Evolutionary conservation across 2,888 invertebrate genomes (phyloP).

Genomic region (Yponomeuta evonymella): DNA sequence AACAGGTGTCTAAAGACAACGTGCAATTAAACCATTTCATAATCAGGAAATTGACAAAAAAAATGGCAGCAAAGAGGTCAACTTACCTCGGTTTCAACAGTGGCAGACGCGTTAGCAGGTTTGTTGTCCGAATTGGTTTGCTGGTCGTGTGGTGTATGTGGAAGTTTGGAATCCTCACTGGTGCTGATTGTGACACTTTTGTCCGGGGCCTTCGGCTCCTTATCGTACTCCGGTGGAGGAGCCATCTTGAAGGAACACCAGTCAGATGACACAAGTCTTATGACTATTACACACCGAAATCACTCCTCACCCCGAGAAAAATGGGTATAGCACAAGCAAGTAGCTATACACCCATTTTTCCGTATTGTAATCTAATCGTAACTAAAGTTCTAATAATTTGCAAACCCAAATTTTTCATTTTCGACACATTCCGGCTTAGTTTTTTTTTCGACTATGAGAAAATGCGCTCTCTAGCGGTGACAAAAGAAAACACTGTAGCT

Average conservation of each 20-base stretch:
- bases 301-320: slow-evolving; percentile 50
- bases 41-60: slow-evolving; percentile 20
- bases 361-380: slow-evolving; percentile 50
- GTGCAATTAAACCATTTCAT: not conserved
- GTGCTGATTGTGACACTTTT: slow-evolving; percentile 70
- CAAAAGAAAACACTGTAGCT: not conserved
- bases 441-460: slow-evolving; percentile 50
- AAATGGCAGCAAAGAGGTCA: slow-evolving; percentile 50
- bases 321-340: slow-evolving; percentile 46
- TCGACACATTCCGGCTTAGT: slow-evolving; percentile 65
- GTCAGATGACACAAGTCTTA: slow-evolving; percentile 77
- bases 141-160: slow-evolving; percentile 59
- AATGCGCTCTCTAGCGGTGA: slow-evolving; percentile 26
- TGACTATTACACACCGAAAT: slow-evolving; percentile 67
- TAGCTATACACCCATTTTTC: slow-evolving; percentile 58
- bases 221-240: slow-evolving; percentile 86
- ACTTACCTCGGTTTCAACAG: slow-evolving; percentile 66
- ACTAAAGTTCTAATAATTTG: slow-evolving; percentile 59
- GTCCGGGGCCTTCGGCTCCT: slow-evolving; percentile 85
- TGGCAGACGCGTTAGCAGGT: slow-evolving; percentile 45
- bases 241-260: slow-evolving; percentile 82
- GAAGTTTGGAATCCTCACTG: slow-evolving; percentile 67
- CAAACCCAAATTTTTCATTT: slow-evolving; percentile 65
- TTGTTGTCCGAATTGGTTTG: slow-evolving; percentile 58
- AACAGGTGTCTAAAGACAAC: not conserved